A percentile compares a stretch with the other conserved stretches of the same genome.
These are phyloP conservation scores for Kryphioiulus occultus DNA, from an alignment of 2,888 invertebrate species.

Conservation along the genomic window DNA sequence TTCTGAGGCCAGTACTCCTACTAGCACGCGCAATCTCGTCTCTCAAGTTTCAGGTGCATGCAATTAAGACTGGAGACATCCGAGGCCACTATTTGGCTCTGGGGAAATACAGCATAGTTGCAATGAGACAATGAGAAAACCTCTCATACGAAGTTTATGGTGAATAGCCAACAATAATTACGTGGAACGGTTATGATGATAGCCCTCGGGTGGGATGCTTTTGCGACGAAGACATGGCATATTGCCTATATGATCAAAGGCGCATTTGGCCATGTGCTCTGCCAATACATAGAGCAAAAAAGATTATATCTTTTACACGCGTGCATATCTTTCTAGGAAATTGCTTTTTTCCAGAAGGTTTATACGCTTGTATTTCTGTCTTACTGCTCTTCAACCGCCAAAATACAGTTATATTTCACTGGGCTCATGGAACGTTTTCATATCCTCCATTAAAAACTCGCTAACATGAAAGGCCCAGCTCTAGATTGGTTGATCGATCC, in stretches of 20 bases:
- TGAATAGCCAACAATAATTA: background rate
- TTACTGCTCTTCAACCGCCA: background rate
- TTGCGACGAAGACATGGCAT: background rate
- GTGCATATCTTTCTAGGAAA: background rate
- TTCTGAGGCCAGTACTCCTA: background rate
- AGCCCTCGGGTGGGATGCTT: background rate
- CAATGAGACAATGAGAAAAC: background rate
- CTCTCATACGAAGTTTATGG: background rate
- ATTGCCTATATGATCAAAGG: background rate
- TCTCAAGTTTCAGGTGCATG: background rate
- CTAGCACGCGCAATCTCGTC: background rate
- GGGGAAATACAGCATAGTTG: background rate
- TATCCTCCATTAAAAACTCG: constrained; percentile 7
- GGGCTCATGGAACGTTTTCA: background rate
- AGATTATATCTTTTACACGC: background rate
- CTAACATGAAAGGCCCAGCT: background rate
- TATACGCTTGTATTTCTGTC: background rate
- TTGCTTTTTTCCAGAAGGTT: background rate
- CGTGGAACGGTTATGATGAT: background rate
- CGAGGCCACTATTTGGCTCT: background rate
- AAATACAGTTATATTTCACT: background rate
- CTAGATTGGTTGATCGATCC: background rate
- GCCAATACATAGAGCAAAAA: background rate
- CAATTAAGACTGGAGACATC: background rate
- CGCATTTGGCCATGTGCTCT: background rate